phyloP scores from a whole-genome alignment of 2,888 invertebrate species.

The Pristionchus mayeri region DNA sequence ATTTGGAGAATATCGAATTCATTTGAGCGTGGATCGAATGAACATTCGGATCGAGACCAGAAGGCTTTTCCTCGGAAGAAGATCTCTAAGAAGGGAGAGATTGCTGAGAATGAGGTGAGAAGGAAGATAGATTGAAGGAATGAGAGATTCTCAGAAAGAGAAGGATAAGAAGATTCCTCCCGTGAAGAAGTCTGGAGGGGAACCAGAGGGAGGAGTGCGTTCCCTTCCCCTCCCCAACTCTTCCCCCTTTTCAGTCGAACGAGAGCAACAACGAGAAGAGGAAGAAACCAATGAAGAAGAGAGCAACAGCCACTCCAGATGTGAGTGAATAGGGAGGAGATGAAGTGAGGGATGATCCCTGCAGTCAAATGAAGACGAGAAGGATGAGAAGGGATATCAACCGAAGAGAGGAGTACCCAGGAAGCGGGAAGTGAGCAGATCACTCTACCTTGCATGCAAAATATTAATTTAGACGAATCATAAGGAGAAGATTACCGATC shows the following conservation, averaged over 20 bases:
- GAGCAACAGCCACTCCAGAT: no score
- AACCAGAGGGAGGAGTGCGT: neutral
- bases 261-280: neutral
- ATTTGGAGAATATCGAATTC: neutral
- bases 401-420: no score
- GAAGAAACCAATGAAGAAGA: neutral
- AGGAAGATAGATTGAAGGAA: neutral
- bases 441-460: no score
- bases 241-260: conserved; percentile 22
- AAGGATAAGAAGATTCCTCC: neutral
- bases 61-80: neutral
- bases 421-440: no score
- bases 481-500: no score
- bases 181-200: neutral
- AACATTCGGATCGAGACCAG: neutral
- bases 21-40: neutral
- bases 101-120: neutral
- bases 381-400: no score
- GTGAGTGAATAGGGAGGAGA: no score
- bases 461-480: no score
- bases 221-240: no score
- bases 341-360: no score
- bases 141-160: neutral
- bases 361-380: no score
- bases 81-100: neutral